phyloP scores from a whole-genome alignment of 2,888 invertebrate species.

The Lasioglossum zephyrum region DNA sequence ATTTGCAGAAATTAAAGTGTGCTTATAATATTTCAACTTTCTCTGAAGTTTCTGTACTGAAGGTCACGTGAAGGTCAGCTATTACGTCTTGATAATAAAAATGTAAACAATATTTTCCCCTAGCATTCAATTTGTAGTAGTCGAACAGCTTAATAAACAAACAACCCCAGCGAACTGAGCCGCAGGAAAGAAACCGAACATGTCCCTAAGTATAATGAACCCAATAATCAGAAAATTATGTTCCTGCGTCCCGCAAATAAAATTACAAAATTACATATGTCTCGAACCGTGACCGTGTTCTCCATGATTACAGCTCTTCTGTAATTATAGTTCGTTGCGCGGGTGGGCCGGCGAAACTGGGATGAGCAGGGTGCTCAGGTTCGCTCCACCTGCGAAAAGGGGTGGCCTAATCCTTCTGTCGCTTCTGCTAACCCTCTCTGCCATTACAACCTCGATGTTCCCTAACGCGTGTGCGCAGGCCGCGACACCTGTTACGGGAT shows the following conservation, averaged over 20 bases:
- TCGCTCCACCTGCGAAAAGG: slow-evolving; percentile 76
- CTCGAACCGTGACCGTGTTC: background rate
- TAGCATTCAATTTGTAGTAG: too few relatives aligned
- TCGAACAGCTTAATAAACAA: background rate
- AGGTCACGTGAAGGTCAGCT: too few relatives aligned
- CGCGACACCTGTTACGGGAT: slow-evolving; percentile 68
- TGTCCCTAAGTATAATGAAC: background rate
- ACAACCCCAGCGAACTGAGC: background rate
- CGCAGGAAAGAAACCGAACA: background rate
- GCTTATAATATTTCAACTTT: too few relatives aligned
- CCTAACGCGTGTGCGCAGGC: slow-evolving; percentile 23
- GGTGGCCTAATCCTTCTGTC: slow-evolving; percentile 70
- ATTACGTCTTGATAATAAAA: too few relatives aligned
- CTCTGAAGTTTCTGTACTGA: too few relatives aligned
- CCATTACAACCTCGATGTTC: slow-evolving; percentile 14
- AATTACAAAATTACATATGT: background rate
- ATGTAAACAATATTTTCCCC: too few relatives aligned
- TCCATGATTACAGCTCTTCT: background rate
- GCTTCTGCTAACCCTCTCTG: slow-evolving; percentile 70
- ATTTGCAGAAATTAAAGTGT: too few relatives aligned
- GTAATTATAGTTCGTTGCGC: slow-evolving; percentile 17
- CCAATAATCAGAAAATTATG: background rate
- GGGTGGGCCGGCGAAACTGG: slow-evolving; percentile 45
- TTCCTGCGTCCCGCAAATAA: background rate
- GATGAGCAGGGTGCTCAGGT: slow-evolving; percentile 41